These are phyloP conservation scores for Chymomyza procnemis DNA, from an alignment of 2,888 invertebrate species.

Conservation along the genomic window DNA sequence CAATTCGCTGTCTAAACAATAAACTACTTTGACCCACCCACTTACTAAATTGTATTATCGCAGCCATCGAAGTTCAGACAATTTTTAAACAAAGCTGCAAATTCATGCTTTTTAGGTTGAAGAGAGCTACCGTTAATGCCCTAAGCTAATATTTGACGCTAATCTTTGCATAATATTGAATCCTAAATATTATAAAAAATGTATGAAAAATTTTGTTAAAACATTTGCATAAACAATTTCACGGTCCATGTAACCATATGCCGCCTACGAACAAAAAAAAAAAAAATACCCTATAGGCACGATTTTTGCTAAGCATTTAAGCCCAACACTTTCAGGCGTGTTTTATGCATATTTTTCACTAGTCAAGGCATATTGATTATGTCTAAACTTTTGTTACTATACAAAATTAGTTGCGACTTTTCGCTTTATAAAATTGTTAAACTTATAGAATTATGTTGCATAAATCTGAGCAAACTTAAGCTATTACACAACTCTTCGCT, in stretches of 20 bases:
- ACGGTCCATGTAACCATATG: not conserved
- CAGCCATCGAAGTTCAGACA: not conserved
- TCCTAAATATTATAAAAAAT: not conserved
- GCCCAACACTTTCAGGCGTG: not conserved
- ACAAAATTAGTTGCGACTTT: too few relatives aligned
- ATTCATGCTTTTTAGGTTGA: not conserved
- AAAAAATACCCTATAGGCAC: not conserved
- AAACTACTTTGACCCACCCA: not conserved
- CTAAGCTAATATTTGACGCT: slow-evolving; percentile 41
- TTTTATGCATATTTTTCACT: not conserved
- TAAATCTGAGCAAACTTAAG: too few relatives aligned
- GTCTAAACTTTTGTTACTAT: too few relatives aligned
- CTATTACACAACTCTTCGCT: too few relatives aligned
- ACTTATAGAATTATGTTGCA: too few relatives aligned
- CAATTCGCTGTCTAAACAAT: not conserved
- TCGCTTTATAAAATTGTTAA: too few relatives aligned
- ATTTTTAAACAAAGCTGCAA: not conserved
- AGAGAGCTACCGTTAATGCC: slow-evolving; percentile 40
- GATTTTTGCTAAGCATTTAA: not conserved
- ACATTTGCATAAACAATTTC: not conserved
- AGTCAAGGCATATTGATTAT: not conserved
- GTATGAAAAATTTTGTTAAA: not conserved
- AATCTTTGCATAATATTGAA: slow-evolving; percentile 29
- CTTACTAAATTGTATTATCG: too few relatives aligned
- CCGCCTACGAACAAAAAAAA: not conserved